Evolutionary conservation across 2,797 vertebrate genomes (phyloP).

Genomic region (Mormyrus proboscirostris): DNA sequence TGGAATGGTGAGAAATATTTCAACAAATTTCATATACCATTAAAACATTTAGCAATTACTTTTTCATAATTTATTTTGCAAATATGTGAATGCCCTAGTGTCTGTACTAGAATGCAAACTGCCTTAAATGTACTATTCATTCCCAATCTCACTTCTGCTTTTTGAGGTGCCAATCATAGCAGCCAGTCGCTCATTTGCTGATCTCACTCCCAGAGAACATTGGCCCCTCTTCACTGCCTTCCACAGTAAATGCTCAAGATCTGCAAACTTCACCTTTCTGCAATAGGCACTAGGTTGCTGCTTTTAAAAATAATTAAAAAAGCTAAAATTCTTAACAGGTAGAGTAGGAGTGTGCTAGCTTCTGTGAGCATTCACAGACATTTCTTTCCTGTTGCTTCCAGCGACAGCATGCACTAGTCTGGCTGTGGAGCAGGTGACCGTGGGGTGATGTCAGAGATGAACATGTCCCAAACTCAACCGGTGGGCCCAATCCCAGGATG

Average conservation of each 20-base stretch:
- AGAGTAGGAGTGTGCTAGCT: background rate
- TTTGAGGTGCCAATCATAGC: background rate
- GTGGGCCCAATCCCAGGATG: constrained; percentile 19
- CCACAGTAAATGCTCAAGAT: constrained; percentile 4
- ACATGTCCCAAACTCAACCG: constrained; percentile 21
- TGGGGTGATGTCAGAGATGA: background rate
- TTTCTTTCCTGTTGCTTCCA: background rate
- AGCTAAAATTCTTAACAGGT: background rate
- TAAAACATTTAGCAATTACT: background rate
- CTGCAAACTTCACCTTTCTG: background rate
- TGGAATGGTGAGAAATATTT: background rate
- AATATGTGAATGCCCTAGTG: background rate
- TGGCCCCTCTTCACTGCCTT: constrained; percentile 7
- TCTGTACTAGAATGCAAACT: background rate
- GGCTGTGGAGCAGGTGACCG: background rate
- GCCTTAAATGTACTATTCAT: background rate
- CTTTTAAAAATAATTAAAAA: background rate
- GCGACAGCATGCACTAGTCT: constrained; percentile 12
- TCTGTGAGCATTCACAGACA: background rate
- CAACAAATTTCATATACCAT: background rate
- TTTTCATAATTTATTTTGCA: background rate
- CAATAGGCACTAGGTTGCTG: background rate
- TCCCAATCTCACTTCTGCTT: background rate
- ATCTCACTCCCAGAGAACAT: constrained; percentile 18
- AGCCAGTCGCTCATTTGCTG: background rate